Conservation (phyloP, 2,113 vertebrate genomes). For the Myotis lucifugus region DNA sequence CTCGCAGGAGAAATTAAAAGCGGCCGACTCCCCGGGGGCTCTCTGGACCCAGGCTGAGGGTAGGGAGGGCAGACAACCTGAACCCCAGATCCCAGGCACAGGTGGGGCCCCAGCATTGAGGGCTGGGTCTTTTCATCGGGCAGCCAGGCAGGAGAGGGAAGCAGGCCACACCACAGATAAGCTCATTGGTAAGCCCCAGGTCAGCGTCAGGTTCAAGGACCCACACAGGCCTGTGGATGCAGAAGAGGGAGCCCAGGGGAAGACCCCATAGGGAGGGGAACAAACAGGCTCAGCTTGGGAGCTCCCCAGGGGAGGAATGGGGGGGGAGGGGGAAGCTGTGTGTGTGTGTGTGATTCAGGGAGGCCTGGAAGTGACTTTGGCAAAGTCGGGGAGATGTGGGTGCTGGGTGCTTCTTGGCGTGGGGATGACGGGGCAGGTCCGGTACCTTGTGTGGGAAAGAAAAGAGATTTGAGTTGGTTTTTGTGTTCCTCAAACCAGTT, state of each 20-base stretch:
- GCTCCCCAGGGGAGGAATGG: too few species aligned
- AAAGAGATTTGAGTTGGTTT: constrained; percentile 40
- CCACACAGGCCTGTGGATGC: neutral
- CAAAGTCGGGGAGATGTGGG: neutral
- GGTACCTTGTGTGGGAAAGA: constrained; percentile 20
- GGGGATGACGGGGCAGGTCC: neutral
- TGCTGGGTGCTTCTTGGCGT: neutral
- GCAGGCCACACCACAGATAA: too few species aligned
- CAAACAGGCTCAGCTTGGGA: neutral
- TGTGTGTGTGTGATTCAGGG: neutral
- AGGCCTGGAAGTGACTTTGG: neutral
- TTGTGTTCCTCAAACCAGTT: constrained; percentile 74
- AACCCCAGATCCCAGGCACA: too few species aligned
- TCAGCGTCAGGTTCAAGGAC: neutral
- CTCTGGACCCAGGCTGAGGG: neutral
- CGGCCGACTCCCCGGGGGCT: neutral
- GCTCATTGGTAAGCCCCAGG: too few species aligned
- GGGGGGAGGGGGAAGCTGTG: too few species aligned
- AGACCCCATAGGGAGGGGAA: too few species aligned
- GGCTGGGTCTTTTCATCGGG: neutral
- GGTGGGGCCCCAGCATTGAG: accelerated
- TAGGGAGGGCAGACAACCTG: too few species aligned
- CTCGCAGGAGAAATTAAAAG: too few species aligned
- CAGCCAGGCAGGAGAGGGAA: neutral
- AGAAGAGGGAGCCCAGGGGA: neutral